A percentile compares a stretch with the other conserved stretches of the same genome.
Evolutionary conservation across 2,113 vertebrate species (phyloP).

Genomic region (Tinamus guttatus): DNA sequence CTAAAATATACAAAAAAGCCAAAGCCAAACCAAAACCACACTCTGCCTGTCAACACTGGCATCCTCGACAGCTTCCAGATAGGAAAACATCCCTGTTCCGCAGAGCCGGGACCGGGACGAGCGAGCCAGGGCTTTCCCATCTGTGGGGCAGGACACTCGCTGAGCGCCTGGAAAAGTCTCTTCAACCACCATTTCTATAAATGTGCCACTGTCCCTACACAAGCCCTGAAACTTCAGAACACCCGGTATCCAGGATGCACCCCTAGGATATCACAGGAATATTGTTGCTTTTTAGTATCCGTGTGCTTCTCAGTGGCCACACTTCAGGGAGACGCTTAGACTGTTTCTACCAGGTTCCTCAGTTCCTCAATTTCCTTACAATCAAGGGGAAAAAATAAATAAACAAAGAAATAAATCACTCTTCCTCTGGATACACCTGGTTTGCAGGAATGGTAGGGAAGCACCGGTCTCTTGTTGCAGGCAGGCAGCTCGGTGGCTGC

Average conservation of each 20-base stretch:
- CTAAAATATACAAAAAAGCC: not conserved
- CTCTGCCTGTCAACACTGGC: fast-evolving
- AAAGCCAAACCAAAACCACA: not conserved
- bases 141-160: not conserved
- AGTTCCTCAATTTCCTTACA: not conserved
- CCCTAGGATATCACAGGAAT: fast-evolving
- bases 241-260: not conserved
- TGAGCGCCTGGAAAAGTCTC: not conserved
- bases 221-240: not conserved
- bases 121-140: fast-evolving
- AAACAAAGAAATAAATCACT: not conserved
- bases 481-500: not conserved
- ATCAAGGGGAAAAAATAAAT: not conserved
- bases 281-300: not conserved
- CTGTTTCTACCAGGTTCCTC: not conserved
- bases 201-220: fast-evolving
- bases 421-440: not conserved
- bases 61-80: not conserved
- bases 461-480: not conserved
- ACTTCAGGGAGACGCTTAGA: not conserved
- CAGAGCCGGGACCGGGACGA: not conserved
- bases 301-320: not conserved
- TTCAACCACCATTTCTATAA: not conserved
- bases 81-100: not conserved
- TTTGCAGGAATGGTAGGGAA: not conserved